Evolutionary conservation across 2,113 vertebrate species (phyloP).

Genomic region (Oryzias melastigma): DNA sequence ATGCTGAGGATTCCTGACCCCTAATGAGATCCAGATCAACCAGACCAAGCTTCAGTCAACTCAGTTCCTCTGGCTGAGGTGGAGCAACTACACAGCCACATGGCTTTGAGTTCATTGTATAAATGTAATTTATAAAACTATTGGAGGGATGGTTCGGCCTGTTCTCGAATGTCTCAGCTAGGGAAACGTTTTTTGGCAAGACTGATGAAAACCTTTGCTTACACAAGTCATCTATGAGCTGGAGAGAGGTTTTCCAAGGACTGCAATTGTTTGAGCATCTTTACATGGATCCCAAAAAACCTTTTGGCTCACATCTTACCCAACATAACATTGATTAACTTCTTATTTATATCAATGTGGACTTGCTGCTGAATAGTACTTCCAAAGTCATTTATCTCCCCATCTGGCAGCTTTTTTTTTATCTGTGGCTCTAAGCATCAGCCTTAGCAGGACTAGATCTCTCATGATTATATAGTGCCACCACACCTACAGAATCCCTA

Average conservation of each 20-base stretch:
- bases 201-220: conserved; percentile 6
- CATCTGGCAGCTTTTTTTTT: conserved; percentile 47
- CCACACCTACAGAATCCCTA: conserved; percentile 57
- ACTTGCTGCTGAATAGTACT: conserved; percentile 48
- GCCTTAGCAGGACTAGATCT: conserved; percentile 46
- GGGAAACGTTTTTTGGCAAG: conserved; percentile 1
- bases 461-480: conserved; percentile 39
- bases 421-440: conserved; percentile 36
- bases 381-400: conserved; percentile 48
- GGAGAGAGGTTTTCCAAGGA: conserved; percentile 2
- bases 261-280: conserved; percentile 9
- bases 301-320: conserved; percentile 33
- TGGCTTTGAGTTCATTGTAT: conserved; percentile 22
- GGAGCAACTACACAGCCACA: conserved; percentile 17
- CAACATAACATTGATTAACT: conserved; percentile 31
- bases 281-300: conserved; percentile 1
- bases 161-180: conserved; percentile 1
- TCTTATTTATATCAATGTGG: conserved; percentile 15
- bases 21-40: conserved; percentile 67
- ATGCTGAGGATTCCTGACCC: conserved; percentile 61
- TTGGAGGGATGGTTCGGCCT: conserved; percentile 11
- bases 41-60: conserved; percentile 40
- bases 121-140: conserved; percentile 22
- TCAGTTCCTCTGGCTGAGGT: conserved; percentile 42
- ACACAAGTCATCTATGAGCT: not conserved